Evolutionary conservation across 2,888 invertebrate species (phyloP).

Genomic region (Tipula unca): DNA sequence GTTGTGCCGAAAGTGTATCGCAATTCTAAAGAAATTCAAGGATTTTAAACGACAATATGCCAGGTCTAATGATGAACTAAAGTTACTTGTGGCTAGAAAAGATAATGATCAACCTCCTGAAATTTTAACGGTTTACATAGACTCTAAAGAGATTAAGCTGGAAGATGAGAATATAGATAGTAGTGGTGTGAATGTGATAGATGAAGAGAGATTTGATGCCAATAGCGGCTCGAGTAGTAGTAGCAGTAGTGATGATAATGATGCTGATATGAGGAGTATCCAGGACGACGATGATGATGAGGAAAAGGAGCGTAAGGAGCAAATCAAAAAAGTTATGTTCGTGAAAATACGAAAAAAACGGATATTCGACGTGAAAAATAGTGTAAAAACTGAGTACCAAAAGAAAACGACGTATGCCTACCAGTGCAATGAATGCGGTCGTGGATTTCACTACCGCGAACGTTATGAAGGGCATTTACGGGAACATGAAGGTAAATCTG

Average conservation of each 20-base stretch:
- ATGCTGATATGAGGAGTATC: neutral
- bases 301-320: neutral
- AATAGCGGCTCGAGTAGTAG: neutral
- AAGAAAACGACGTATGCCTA: neutral
- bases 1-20: neutral
- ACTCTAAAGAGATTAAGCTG: neutral
- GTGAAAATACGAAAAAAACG: neutral
- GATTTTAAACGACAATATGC: neutral
- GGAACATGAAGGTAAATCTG: conserved; percentile 16
- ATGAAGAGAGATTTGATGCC: neutral
- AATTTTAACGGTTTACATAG: neutral
- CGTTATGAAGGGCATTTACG: conserved; percentile 16
- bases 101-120: neutral
- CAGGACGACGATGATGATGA: neutral
- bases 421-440: neutral
- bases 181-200: neutral
- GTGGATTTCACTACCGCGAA: conserved; percentile 16
- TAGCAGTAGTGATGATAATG: neutral
- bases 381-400: neutral
- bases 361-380: neutral
- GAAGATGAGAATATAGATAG: neutral
- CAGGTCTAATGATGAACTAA: neutral
- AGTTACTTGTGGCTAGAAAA: neutral
- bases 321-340: neutral
- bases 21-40: neutral